Evolutionary conservation across 2,113 vertebrate genomes (phyloP).

Genomic region (Anarhynchus alexandrinus): DNA sequence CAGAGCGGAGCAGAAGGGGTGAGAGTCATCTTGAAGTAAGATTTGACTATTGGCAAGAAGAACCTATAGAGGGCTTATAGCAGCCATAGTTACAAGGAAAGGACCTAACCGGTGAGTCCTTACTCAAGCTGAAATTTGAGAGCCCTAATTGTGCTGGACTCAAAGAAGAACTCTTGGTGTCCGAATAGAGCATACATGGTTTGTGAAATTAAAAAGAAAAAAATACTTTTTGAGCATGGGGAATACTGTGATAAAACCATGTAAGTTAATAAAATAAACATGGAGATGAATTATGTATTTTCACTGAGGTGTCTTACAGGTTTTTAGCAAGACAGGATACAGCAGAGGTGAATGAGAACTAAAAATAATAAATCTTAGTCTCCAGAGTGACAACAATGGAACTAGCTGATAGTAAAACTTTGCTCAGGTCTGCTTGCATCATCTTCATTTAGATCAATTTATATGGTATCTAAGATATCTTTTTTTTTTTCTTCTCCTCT

Average conservation of each 20-base stretch:
- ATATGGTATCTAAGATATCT: not conserved
- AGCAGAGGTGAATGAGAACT: not conserved
- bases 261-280: constrained; percentile 43
- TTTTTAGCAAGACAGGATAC: not conserved
- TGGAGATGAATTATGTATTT: constrained; percentile 1
- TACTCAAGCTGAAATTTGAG: not conserved
- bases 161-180: not conserved
- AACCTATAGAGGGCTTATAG: not conserved
- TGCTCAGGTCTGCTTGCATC: not conserved
- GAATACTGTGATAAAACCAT: not conserved
- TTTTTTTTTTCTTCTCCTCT: not conserved
- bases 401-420: not conserved
- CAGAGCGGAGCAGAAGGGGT: too few relatives aligned
- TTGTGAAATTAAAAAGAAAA: not conserved
- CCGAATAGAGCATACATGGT: not conserved
- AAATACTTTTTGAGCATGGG: not conserved
- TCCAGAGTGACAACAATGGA: not conserved
- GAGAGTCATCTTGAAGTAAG: not conserved
- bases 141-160: not conserved
- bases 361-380: not conserved
- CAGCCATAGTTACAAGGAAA: not conserved
- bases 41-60: not conserved
- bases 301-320: not conserved
- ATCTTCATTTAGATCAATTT: not conserved
- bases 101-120: rapidly evolving